These are phyloP conservation scores for Garra rufa DNA, from an alignment of 2,113 vertebrate genomes.

Conservation along the genomic window DNA sequence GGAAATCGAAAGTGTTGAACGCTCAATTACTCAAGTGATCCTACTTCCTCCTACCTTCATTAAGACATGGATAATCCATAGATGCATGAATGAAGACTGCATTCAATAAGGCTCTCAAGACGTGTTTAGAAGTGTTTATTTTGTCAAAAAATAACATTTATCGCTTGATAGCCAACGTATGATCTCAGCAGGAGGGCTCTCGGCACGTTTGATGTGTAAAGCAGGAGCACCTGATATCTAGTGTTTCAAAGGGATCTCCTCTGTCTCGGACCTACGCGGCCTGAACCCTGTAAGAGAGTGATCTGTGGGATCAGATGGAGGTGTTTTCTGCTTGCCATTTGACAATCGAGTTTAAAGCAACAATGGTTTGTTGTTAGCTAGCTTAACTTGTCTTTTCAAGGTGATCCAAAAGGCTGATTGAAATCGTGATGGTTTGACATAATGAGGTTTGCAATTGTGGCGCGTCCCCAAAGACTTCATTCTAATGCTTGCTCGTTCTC, in stretches of 20 bases:
- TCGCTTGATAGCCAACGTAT: conserved; percentile 18
- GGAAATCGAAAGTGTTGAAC: conserved; percentile 55
- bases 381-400: conserved; percentile 51
- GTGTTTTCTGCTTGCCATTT: neutral
- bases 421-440: conserved; percentile 36
- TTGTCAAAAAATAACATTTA: conserved; percentile 5
- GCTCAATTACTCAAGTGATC: conserved; percentile 61
- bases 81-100: conserved; percentile 58
- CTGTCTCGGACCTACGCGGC: neutral
- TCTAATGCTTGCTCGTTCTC: conserved; percentile 17
- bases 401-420: conserved; percentile 45
- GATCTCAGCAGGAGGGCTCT: conserved; percentile 22
- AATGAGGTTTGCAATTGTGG: conserved; percentile 52
- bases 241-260: neutral
- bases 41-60: conserved; percentile 47
- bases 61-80: conserved; percentile 42
- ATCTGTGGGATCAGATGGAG: neutral
- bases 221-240: conserved; percentile 36
- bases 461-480: conserved; percentile 13
- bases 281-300: neutral
- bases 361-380: neutral
- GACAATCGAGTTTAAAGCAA: neutral
- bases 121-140: conserved; percentile 14
- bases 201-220: neutral
- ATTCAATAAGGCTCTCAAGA: conserved; percentile 50